Evolutionary conservation across 2,113 vertebrate genomes (phyloP).

Genomic region (Merops nubicus): DNA sequence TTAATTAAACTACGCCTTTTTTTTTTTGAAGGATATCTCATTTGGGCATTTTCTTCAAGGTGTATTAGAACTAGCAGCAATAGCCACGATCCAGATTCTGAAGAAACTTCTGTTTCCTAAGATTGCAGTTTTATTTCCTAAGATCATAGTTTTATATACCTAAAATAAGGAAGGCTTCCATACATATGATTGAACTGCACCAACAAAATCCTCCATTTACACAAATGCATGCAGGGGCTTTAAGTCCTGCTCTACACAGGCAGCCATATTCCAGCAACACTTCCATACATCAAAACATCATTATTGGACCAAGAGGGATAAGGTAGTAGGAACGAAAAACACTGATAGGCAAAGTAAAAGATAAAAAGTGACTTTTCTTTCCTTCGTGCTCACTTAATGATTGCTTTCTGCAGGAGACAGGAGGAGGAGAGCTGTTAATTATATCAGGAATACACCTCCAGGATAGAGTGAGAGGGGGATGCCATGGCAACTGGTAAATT

Average conservation of each 20-base stretch:
- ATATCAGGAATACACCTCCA: constrained; percentile 77
- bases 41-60: background rate
- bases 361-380: constrained; percentile 36
- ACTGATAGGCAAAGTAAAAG: background rate
- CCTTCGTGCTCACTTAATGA: constrained; percentile 72
- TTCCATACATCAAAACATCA: background rate
- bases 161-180: background rate
- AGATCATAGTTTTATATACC: background rate
- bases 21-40: background rate
- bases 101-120: background rate
- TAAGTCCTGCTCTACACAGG: background rate
- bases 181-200: background rate
- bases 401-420: constrained; percentile 81
- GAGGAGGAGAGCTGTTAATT: constrained; percentile 83
- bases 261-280: background rate
- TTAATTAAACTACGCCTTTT: background rate
- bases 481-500: constrained; percentile 84
- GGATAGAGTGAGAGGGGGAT: constrained; percentile 76
- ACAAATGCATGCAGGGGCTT: background rate
- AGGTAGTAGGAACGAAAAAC: background rate
- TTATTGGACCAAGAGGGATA: background rate
- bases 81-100: background rate
- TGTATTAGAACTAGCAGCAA: background rate
- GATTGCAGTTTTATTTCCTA: background rate
- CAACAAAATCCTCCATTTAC: background rate